These are phyloP conservation scores for Aspidiotus rigidus DNA, from an alignment of 2,888 invertebrate genomes.

Conservation along the genomic window DNA sequence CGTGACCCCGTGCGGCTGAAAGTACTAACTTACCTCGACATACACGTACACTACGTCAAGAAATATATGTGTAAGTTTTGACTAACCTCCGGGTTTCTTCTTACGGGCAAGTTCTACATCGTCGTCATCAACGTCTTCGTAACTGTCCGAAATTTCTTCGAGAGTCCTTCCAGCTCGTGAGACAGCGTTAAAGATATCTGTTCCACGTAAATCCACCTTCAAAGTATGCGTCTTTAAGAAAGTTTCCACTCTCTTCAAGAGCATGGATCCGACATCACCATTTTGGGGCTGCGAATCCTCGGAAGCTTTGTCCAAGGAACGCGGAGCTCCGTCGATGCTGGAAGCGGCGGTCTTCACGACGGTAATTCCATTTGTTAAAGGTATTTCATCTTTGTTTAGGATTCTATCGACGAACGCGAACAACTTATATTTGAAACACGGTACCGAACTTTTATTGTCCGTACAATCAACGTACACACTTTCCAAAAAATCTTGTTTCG, in stretches of 20 bases:
- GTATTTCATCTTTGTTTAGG: conserved; percentile 69
- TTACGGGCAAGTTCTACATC: conserved; percentile 60
- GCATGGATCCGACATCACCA: conserved; percentile 51
- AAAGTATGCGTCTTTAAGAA: conserved; percentile 73
- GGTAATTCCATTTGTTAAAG: conserved; percentile 71
- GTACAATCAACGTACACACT: conserved; percentile 67
- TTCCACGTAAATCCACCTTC: conserved; percentile 74
- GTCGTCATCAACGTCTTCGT: conserved; percentile 49
- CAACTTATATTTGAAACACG: conserved; percentile 77
- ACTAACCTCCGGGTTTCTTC: conserved; percentile 49
- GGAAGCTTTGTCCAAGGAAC: conserved; percentile 51
- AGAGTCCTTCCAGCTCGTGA: conserved; percentile 70
- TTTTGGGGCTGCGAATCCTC: conserved; percentile 45
- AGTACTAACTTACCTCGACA: too few species aligned
- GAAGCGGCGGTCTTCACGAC: conserved; percentile 60
- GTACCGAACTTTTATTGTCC: conserved; percentile 64
- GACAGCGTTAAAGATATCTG: conserved; percentile 70
- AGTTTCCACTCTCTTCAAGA: conserved; percentile 59
- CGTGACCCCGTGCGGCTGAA: too few species aligned
- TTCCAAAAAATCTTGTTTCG: conserved; percentile 68
- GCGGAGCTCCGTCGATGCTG: conserved; percentile 64
- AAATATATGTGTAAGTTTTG: too few species aligned
- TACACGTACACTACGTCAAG: too few species aligned
- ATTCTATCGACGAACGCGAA: conserved; percentile 79
- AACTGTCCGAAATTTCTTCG: conserved; percentile 59